These are phyloP conservation scores for Arothron firmamentum DNA, from an alignment of 2,113 vertebrate genomes.

Conservation along the genomic window DNA sequence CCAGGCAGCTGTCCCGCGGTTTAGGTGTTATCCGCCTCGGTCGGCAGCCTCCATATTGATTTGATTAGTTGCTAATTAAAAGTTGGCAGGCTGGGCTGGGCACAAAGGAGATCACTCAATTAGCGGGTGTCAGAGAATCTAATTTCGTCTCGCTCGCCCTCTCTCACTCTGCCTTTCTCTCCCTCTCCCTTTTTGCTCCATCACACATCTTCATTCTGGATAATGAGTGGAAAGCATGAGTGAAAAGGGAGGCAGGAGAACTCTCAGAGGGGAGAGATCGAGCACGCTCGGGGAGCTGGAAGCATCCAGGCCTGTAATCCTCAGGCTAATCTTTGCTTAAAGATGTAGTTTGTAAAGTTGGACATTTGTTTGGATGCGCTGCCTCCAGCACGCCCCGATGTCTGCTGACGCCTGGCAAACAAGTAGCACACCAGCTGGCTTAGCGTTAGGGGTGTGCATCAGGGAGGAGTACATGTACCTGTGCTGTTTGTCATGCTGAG, in stretches of 20 bases:
- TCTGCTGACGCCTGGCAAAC: conserved; percentile 31
- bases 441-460: conserved; percentile 32
- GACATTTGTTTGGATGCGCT: conserved; percentile 44
- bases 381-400: conserved; percentile 35
- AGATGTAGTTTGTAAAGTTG: conserved; percentile 54
- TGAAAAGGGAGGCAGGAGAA: conserved; percentile 41
- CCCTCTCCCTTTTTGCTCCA: conserved; percentile 35
- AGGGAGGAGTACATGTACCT: conserved; percentile 10
- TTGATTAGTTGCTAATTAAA: conserved; percentile 97
- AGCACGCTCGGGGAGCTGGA: conserved; percentile 53
- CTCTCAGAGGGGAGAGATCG: conserved; percentile 44
- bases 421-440: conserved; percentile 36
- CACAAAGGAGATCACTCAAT: conserved; percentile 78
- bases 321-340: conserved; percentile 70
- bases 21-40: conserved; percentile 42
- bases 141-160: conserved; percentile 74
- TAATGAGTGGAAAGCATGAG: conserved; percentile 62
- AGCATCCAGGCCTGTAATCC: conserved; percentile 64
- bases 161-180: conserved; percentile 37
- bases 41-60: conserved; percentile 83
- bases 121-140: conserved; percentile 88
- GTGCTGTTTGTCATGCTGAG: neutral
- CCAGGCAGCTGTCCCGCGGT: conserved; percentile 43
- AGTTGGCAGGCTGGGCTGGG: conserved; percentile 80
- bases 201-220: conserved; percentile 60